Conservation (phyloP, 2,113 vertebrate species). For the Brachypteracias leptosomus region DNA sequence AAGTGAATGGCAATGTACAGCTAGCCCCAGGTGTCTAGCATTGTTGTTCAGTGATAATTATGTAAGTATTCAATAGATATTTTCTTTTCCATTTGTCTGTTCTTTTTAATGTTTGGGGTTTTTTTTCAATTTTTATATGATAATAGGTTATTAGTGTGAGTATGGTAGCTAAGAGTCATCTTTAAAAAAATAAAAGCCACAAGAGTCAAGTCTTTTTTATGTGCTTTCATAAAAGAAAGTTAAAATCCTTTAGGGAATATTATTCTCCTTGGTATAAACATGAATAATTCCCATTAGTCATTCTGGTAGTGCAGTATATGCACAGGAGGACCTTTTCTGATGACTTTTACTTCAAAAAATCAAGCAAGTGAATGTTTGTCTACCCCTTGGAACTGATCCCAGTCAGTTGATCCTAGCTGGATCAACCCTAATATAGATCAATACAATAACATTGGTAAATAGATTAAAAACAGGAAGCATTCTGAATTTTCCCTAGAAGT, state of each 20-base stretch:
- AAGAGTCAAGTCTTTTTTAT: not conserved
- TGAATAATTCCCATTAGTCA: not conserved
- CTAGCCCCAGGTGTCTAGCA: not conserved
- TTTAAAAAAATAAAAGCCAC: not conserved
- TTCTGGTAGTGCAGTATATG: not conserved
- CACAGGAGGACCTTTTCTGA: not conserved
- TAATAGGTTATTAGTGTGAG: not conserved
- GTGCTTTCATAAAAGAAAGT: constrained; percentile 6
- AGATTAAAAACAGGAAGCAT: not conserved
- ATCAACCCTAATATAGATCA: not conserved
- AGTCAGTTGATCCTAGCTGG: no score
- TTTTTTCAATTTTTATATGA: not conserved
- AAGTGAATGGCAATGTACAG: not conserved
- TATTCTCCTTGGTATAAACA: not conserved
- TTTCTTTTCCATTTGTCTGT: constrained; percentile 10
- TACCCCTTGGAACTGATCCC: not conserved
- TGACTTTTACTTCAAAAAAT: not conserved
- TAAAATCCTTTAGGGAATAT: not conserved
- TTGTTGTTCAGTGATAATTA: constrained; percentile 17
- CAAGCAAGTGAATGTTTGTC: not conserved
- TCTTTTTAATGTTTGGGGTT: not conserved
- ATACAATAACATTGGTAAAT: not conserved
- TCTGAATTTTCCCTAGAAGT: not conserved
- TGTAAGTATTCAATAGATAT: not conserved
- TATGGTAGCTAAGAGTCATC: not conserved